Base-by-base conservation (phyloP, 2,797 vertebrate species). In the Monodelphis domestica region DNA sequence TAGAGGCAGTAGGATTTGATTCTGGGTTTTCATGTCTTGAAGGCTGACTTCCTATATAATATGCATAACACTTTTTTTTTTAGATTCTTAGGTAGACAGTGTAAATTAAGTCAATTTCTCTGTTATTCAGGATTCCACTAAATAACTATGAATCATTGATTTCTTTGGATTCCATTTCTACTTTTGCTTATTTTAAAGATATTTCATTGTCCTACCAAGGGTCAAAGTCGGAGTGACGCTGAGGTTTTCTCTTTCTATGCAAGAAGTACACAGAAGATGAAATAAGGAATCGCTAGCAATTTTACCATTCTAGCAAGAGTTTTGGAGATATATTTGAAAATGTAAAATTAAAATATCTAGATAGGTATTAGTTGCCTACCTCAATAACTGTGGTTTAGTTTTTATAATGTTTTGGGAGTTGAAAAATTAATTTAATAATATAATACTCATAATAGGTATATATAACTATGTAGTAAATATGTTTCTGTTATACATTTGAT, bases 91-190 rank as follows among this genome's bases (percentile, higher is more conserved):
- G 53, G 17, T 87, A 33, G 11, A 55, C 45, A 53, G 1, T 14
- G 26, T 29, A 54, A 50, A 28, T 89, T 88, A 28, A 30, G 0
- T 87, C 89, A 88, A 87, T 28, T 50, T 14, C 26, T 91, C 33
- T 45, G 0, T 53, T 92, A 88, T 78, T 51, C 21, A 53, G 29
- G 51, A 28, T 6, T 12, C 51, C n/a, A n/a, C 54, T 33, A 63
- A 28, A 54, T n/a, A 52, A 33, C 59, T 87, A 54, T 84, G 28
- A 84, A 26, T 88, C 53, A 28, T 51, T 95, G 10, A 59, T 52
- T 10, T 91, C 54, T 87, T 91, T 17, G 38, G 91, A 9, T 89
- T 94, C 94, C 91, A 15, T 59, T 92, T 4, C 52, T 88, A 28
- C 26, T 52, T 91, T 91, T 89, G 6, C 12, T 84, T 52, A 92